A percentile compares a stretch with the other conserved stretches of the same genome.
These are phyloP conservation scores for Clarias gariepinus DNA, from an alignment of 2,113 vertebrate species.

Conservation along the genomic window DNA sequence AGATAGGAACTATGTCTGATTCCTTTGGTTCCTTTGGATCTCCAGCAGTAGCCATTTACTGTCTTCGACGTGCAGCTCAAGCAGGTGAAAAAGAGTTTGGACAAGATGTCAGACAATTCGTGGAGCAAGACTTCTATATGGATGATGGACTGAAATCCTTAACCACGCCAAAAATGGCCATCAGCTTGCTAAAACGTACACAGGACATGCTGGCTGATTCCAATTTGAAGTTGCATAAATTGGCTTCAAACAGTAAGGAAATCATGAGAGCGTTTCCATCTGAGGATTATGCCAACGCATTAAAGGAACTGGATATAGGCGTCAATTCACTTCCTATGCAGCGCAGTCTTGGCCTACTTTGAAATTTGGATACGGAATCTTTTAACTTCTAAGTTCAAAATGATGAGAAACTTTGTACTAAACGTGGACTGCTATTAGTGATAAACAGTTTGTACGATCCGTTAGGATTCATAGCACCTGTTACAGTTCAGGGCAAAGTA, in stretches of 20 bases:
- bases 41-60: constrained; percentile 16
- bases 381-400: constrained; percentile 3
- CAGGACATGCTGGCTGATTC: no score
- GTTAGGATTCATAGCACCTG: background rate
- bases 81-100: constrained; percentile 4
- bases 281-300: no score
- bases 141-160: constrained; percentile 27
- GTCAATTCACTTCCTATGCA: no score
- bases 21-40: constrained; percentile 6
- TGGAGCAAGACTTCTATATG: constrained; percentile 31
- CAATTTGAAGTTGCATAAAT: no score
- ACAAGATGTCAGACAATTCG: constrained; percentile 20
- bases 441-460: background rate
- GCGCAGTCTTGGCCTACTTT: background rate
- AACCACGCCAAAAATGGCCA: constrained; percentile 21
- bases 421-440: background rate
- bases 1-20: background rate
- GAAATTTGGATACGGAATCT: background rate
- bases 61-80: background rate
- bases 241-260: no score
- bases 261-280: no score
- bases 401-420: background rate
- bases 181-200: constrained; percentile 33
- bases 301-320: constrained; percentile 24
- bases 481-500: background rate